These are phyloP conservation scores for Conus ventricosus DNA, from an alignment of 1,140 invertebrate species.

Conservation along the genomic window DNA sequence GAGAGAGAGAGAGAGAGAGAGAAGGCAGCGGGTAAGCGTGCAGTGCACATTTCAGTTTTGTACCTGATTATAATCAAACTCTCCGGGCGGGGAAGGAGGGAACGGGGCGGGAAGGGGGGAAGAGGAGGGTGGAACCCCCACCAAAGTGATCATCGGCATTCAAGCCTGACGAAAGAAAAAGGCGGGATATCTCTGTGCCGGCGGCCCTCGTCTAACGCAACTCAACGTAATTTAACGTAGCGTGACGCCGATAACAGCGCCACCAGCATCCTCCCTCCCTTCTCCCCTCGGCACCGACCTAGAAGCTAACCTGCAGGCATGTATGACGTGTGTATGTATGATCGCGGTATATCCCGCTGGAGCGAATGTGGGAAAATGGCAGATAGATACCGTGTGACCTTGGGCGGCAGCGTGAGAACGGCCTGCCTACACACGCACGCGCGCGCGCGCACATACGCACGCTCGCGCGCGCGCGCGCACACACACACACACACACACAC, in stretches of 20 bases:
- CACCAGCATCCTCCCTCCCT: no score
- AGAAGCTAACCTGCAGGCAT: no score
- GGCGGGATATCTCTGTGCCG: no score
- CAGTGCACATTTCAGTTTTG: no score
- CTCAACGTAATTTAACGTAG: no score
- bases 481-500: conserved; percentile 15
- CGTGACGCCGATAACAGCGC: no score
- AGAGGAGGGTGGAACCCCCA: neutral
- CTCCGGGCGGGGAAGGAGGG: neutral
- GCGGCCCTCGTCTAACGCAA: no score
- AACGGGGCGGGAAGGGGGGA: neutral
- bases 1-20: conserved; percentile 18
- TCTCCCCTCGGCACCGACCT: no score
- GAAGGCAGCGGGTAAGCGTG: neutral
- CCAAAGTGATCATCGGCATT: no score
- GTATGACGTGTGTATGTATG: no score
- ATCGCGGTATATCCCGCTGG: neutral
- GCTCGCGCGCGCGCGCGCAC: neutral
- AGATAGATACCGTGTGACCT: neutral
- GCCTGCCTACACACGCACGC: neutral
- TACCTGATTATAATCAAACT: no score
- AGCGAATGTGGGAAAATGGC: neutral
- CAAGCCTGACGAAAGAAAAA: no score
- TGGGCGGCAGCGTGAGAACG: neutral
- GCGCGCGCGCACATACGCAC: neutral